These are phyloP conservation scores for Neopipo cinnamomea DNA, from an alignment of 2,113 vertebrate genomes.

Conservation along the genomic window DNA sequence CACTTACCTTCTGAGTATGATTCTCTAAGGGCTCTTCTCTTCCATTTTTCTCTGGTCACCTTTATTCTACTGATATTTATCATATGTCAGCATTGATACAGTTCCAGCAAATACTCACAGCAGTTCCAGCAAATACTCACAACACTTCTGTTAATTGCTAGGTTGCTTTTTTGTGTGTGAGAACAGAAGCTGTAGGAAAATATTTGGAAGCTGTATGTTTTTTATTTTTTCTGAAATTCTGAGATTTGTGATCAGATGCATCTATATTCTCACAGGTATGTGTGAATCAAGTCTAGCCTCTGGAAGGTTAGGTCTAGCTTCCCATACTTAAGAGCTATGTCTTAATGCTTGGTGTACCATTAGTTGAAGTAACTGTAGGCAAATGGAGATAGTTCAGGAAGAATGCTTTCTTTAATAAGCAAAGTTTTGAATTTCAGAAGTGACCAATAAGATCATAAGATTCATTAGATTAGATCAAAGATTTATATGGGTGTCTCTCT, in stretches of 20 bases:
- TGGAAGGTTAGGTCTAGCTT: neutral
- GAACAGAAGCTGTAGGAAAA: neutral
- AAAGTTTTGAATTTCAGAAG: neutral
- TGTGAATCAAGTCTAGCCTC: neutral
- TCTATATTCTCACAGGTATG: neutral
- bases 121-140: neutral
- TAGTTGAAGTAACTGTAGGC: neutral
- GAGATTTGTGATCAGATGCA: neutral
- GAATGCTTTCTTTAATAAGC: neutral
- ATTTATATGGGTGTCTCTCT: neutral
- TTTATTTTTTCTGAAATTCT: neutral
- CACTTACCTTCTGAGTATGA: neutral
- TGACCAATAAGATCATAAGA: neutral
- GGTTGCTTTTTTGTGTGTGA: neutral
- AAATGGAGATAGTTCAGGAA: neutral
- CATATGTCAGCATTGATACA: neutral
- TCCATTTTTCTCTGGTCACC: neutral
- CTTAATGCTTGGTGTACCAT: neutral
- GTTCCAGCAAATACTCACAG: neutral
- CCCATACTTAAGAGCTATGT: neutral
- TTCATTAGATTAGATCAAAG: neutral
- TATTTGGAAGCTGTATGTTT: neutral
- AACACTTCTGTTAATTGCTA: neutral
- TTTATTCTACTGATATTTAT: neutral
- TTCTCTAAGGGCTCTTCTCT: neutral